Conservation (phyloP, 1,140 invertebrate species). For the Zaprionus nigranus region DNA sequence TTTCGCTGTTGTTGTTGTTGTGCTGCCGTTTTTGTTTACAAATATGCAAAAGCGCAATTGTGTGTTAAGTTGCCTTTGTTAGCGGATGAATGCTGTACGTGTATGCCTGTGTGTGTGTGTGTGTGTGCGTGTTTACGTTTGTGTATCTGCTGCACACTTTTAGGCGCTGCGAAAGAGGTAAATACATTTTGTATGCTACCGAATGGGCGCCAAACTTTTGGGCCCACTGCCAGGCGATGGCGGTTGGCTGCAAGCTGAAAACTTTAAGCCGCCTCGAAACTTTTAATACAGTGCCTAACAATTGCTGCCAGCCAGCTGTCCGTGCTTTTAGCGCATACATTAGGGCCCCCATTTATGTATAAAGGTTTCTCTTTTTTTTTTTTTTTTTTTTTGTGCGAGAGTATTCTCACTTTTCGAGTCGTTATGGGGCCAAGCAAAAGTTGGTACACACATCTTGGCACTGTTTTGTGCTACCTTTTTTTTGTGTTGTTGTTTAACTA, state of each 20-base stretch:
- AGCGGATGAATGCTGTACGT: conserved; percentile 4
- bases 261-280: conserved; percentile 75
- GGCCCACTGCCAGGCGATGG: conserved; percentile 8
- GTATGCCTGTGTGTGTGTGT: background rate
- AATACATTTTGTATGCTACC: conserved; percentile 61
- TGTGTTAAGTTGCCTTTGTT: conserved; percentile 75
- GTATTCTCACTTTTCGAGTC: conserved; percentile 12
- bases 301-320: conserved; percentile 51
- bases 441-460: conserved; percentile 32
- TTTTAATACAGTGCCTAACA: conserved; percentile 73
- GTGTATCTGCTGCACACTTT: conserved; percentile 56
- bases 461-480: conserved; percentile 35
- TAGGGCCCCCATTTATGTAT: conserved; percentile 53
- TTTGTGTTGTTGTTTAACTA: conserved; percentile 43
- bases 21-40: conserved; percentile 51
- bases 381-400: background rate
- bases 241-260: conserved; percentile 29
- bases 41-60: conserved; percentile 81
- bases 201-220: conserved; percentile 28
- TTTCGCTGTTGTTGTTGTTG: conserved; percentile 13
- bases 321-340: conserved; percentile 73
- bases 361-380: background rate
- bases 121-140: conserved; percentile 17
- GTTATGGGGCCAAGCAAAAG: conserved; percentile 25
- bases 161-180: conserved; percentile 58